Evolutionary conservation across 2,797 vertebrate genomes (phyloP), one percentile per base, ranked within the genome.

Genomic region (Protonibea diacanthus): DNA sequence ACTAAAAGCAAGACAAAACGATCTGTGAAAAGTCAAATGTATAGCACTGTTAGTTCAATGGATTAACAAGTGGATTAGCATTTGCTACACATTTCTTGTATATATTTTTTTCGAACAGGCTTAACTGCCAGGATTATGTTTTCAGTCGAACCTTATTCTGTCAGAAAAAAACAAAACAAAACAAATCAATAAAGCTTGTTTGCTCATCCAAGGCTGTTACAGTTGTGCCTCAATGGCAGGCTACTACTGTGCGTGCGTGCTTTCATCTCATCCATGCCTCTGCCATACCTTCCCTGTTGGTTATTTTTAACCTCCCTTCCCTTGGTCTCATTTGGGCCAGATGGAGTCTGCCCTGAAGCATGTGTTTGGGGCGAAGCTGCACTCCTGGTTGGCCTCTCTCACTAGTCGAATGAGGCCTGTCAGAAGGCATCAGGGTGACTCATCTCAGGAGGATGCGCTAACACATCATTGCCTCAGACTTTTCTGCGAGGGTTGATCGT

Each of bases 391-490:
- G 86, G 89, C 87, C 89, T 88, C 81, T 84, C 90, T 92, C 91
- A 90, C 92, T 86, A 82, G 85, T 90, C 89, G 90, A 93, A 93
- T 80, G 87, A 93, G 81, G 84, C 81, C 91, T 94, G 93, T 94
- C 93, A 93, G 78, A 92, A 94, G 81, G 85, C 90, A 94, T 95
- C 93, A 93, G 92, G 85, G 85, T 92, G 92, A 94, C 89, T 95
- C 92, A 91, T 94, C 87, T 92, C 88, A 76, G 86, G 88, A 89
- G 89, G 87, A 89, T 77, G 89, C 83, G 91, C 89, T 87, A 93
- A 93, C 92, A 93, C 91, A 92, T 93, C 91, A 93, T 93, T 86
- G 89, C 91, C 83, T 73, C 68, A 57, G 91, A 92, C 90, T 86
- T 92, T 84, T 91, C 84, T 81, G 85, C 45, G 47, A 91, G 82